Conservation (phyloP, 2,888 invertebrate genomes). For the Scaptodrosophila latifasciaeformis region DNA sequence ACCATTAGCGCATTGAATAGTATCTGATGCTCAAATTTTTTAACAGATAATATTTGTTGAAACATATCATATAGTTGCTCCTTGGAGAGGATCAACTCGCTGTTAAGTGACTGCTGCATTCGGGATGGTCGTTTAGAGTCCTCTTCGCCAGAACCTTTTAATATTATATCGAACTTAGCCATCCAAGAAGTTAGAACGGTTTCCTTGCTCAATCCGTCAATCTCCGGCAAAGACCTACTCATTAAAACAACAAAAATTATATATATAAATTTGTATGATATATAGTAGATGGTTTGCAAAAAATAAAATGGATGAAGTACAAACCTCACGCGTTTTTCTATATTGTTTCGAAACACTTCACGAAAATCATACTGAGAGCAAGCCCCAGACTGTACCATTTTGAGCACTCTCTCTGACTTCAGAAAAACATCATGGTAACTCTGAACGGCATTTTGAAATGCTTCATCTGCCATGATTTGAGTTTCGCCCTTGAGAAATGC, state of each 20-base stretch:
- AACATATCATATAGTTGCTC: conserved; percentile 99
- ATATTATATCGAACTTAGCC: conserved; percentile 99
- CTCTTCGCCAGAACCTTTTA: conserved; percentile 93
- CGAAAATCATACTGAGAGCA: conserved; percentile 99
- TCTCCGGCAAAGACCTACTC: conserved; percentile 97
- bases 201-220: conserved; percentile 99
- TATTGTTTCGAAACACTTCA: conserved; percentile 98
- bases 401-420: conserved; percentile 95
- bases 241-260: conserved; percentile 4
- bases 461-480: conserved; percentile 98
- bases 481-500: conserved; percentile 98
- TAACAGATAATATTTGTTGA: conserved; percentile 97
- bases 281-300: background rate
- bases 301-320: conserved; percentile 14
- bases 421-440: conserved; percentile 97
- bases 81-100: conserved; percentile 96
- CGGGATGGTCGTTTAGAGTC: conserved; percentile 90
- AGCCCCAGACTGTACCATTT: conserved; percentile 98
- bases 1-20: conserved; percentile 98
- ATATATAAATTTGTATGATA: too few relatives aligned
- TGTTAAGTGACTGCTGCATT: conserved; percentile 91
- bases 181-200: conserved; percentile 99
- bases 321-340: conserved; percentile 96
- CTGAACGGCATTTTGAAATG: conserved; percentile 98
- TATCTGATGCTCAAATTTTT: conserved; percentile 99